Evolutionary conservation across 2,113 vertebrate genomes (phyloP).

Genomic region (Thermophis baileyi): DNA sequence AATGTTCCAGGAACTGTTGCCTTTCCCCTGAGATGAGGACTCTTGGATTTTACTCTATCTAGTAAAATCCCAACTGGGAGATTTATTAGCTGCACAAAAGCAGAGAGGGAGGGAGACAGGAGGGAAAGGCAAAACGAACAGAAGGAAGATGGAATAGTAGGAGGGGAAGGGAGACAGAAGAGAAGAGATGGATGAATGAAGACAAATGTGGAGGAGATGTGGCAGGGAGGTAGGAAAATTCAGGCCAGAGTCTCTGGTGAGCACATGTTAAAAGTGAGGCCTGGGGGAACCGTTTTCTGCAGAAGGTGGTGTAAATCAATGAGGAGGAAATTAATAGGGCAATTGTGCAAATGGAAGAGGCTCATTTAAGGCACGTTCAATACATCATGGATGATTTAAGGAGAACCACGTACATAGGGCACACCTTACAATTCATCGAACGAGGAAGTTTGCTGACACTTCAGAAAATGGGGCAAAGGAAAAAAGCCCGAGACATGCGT

Average conservation of each 20-base stretch:
- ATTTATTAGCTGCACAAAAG: conserved; percentile 62
- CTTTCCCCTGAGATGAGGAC: conserved; percentile 7
- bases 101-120: conserved; percentile 40
- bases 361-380: conserved; percentile 60
- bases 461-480: conserved; percentile 57
- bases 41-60: conserved; percentile 44
- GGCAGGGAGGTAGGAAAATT: conserved; percentile 36
- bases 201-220: conserved; percentile 55
- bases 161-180: conserved; percentile 49
- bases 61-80: conserved; percentile 32
- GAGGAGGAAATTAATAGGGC: conserved; percentile 74
- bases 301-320: conserved; percentile 70
- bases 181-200: conserved; percentile 55
- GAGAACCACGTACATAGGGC: conserved; percentile 56
- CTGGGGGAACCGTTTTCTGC: conserved; percentile 55
- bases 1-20: conserved; percentile 26
- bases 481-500: not conserved
- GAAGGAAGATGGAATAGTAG: conserved; percentile 50
- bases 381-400: conserved; percentile 66
- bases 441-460: conserved; percentile 58
- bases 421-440: conserved; percentile 63
- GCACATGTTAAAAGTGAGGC: conserved; percentile 35
- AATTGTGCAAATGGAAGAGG: conserved; percentile 67
- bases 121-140: conserved; percentile 39
- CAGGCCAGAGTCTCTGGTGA: conserved; percentile 34